Conservation (phyloP, 1,140 invertebrate genomes). For the Plodia interpunctella region DNA sequence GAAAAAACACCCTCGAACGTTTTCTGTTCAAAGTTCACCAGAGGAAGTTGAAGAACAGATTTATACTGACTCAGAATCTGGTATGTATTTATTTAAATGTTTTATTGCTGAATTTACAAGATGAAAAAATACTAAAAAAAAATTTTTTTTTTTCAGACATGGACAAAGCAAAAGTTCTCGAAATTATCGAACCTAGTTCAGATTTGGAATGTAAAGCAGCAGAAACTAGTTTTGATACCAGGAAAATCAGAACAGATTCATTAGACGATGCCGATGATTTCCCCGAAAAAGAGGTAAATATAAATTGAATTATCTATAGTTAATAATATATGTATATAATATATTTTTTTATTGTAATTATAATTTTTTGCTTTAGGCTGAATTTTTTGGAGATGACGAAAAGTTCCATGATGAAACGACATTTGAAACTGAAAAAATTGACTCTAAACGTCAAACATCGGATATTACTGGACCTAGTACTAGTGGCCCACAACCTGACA, state of each 20-base stretch:
- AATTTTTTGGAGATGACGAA: conserved; percentile 55
- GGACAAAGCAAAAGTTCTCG: conserved; percentile 74
- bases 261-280: conserved; percentile 75
- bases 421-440: conserved; percentile 22
- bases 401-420: conserved; percentile 42
- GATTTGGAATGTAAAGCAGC: conserved; percentile 64
- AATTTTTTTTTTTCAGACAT: conserved; percentile 52
- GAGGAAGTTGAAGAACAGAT: conserved; percentile 77
- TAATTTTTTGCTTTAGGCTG: conserved; percentile 40
- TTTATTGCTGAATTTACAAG: neutral
- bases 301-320: too few relatives aligned
- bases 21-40: conserved; percentile 75
- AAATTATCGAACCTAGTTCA: conserved; percentile 73
- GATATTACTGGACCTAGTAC: conserved; percentile 28
- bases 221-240: conserved; percentile 65
- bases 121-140: neutral
- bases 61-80: conserved; percentile 76
- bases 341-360: neutral
- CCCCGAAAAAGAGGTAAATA: conserved; percentile 70
- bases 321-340: too few relatives aligned
- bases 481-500: conserved; percentile 22
- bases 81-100: conserved; percentile 29
- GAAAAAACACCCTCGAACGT: conserved; percentile 67
- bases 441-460: conserved; percentile 13
- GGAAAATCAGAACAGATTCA: conserved; percentile 71